phyloP scores from a whole-genome alignment of 2,113 vertebrate genomes.

The Oryzias javanicus region DNA sequence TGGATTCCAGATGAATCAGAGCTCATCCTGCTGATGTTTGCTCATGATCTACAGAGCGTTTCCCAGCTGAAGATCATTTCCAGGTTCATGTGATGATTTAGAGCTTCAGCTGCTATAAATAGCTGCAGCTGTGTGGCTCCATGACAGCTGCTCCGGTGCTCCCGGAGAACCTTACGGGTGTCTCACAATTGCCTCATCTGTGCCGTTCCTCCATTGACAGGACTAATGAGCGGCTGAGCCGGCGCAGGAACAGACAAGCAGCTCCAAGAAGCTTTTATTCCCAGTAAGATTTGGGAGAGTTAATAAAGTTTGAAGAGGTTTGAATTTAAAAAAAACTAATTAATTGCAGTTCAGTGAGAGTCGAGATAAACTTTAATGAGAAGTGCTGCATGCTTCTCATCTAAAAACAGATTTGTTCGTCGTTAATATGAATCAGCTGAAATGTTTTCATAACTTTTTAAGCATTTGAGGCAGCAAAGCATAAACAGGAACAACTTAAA shows the following conservation, averaged over 20 bases:
- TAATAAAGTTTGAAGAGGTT: neutral
- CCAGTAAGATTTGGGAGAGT: neutral
- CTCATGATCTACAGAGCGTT: too few species aligned
- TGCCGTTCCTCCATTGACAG: neutral
- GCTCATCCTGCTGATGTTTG: neutral
- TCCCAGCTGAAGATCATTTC: neutral
- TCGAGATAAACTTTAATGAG: too few species aligned
- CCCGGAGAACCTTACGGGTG: neutral
- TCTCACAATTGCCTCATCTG: neutral
- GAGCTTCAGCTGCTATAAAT: slow-evolving; percentile 4
- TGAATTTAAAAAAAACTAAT: too few species aligned
- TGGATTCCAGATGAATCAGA: neutral
- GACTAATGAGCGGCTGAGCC: neutral
- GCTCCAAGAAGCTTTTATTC: neutral
- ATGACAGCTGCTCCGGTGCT: neutral
- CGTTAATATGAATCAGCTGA: too few species aligned
- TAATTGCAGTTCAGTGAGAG: too few species aligned
- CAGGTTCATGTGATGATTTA: neutral
- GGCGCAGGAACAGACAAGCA: neutral
- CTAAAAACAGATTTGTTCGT: too few species aligned
- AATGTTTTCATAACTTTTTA: too few species aligned
- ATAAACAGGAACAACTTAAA: too few species aligned
- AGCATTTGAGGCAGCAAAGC: too few species aligned
- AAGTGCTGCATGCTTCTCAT: too few species aligned
- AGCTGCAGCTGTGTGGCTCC: neutral